Evolutionary conservation across 2,888 invertebrate genomes (phyloP), one percentile per base, ranked within the genome.

Genomic region (Allygus modestus): DNA sequence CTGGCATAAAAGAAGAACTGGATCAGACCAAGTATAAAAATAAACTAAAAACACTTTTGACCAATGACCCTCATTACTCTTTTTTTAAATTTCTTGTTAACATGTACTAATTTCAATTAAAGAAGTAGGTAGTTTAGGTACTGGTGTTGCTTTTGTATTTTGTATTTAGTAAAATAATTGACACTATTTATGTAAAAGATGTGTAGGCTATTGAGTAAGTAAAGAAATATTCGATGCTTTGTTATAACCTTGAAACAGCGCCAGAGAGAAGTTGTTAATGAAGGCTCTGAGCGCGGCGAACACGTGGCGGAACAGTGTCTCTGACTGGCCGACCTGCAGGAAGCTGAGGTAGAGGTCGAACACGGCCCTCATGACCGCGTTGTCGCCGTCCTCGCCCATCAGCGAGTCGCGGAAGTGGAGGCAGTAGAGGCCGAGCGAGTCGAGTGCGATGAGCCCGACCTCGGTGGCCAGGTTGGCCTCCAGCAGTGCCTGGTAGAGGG

Each of bases 221-320:
- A n/a, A n/a, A n/a, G n/a, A n/a, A n/a, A n/a, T n/a, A n/a, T n/a
- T n/a, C n/a, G n/a, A n/a, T n/a, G n/a, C n/a, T n/a, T n/a, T n/a
- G n/a, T n/a, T n/a, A n/a, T 23, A 4, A 93, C 96, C 97, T 93
- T 96, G 95, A 91, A 97, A 97, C 73, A 97, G 91, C 2, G 95
- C 95, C 84, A 94, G 92, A 0, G 97, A 96, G 89, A 96, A 97
- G 91, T 97, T 96, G 90, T 97, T 98, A 84, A 99, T 96, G 89
- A 98, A 98, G 0, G 97, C 96, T 87, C 98, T 93, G 77, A 99
- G 91, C 0, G 97, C 96, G 0, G 98, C 98, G 90, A 99, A 98
- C 26, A 98, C 94, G 89, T 99, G 98, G 88, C 96, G 95, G 88
- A 97, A 95, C 71, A 99, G 92, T 1, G 93, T 94, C 90, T 99